Percentiles rank a stretch among this genome's conserved stretches.
Evolutionary conservation across 1,140 invertebrate species (phyloP).

Genomic region (Hetaerina americana): DNA sequence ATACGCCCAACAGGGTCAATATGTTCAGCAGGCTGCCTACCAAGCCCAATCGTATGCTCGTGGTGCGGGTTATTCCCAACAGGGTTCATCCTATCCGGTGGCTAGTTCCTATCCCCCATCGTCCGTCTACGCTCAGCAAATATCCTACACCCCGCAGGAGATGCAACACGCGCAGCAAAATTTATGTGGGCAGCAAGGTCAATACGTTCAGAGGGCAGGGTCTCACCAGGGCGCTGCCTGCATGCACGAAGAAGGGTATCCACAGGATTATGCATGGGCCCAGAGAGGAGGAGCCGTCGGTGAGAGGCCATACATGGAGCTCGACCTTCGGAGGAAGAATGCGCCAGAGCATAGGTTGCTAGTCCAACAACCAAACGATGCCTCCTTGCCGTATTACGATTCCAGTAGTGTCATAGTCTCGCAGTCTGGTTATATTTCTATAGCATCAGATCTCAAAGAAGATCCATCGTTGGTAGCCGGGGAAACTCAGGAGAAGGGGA

Average conservation of each 20-base stretch:
- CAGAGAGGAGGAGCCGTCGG: constrained; percentile 6
- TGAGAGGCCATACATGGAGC: constrained; percentile 20
- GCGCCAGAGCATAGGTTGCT: constrained; percentile 20
- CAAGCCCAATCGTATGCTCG: constrained; percentile 16
- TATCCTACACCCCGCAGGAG: neutral
- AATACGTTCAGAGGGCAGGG: neutral
- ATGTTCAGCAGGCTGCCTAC: constrained; percentile 28
- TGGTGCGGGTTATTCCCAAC: neutral
- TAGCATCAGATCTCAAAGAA: constrained; percentile 50
- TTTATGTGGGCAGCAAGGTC: constrained; percentile 1
- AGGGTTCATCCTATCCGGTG: neutral
- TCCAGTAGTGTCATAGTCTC: constrained; percentile 53
- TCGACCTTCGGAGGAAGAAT: constrained; percentile 31
- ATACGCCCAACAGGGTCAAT: no score
- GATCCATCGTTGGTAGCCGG: constrained; percentile 33
- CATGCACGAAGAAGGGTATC: neutral
- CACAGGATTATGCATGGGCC: constrained; percentile 7
- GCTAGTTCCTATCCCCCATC: neutral
- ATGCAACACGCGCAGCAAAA: neutral
- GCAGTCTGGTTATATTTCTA: constrained; percentile 67
- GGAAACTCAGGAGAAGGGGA: constrained; percentile 49
- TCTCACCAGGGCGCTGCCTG: neutral
- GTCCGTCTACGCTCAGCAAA: neutral
- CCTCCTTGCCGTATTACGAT: constrained; percentile 29
- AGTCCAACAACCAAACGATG: neutral